Evolutionary conservation across 2,888 invertebrate species (phyloP), one percentile per base, ranked within the genome.

Genomic region (Lepeophtheirus nordmannii): DNA sequence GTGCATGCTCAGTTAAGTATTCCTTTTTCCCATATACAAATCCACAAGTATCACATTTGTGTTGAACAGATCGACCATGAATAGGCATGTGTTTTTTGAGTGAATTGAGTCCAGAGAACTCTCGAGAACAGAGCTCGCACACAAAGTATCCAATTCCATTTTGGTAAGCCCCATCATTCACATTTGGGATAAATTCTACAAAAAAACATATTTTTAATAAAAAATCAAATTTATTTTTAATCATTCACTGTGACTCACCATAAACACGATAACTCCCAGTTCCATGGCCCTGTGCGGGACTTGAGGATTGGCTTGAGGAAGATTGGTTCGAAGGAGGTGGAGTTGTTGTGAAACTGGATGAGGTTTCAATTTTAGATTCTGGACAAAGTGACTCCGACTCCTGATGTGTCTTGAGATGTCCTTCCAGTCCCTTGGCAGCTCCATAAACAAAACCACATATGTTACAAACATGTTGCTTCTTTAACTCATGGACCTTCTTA

Each of bases 21-120:
- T 66, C 66, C 40, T 66, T 66, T 46, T 66, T 66, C 22, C 66
- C 66, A 22, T 58, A 66, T 8, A 66, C 66, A 53, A 58, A 60
- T 17, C 66, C 66, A 30, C 66, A 66, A 22, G 41, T 30, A 41
- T 66, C 66, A 46, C 66, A 66, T 23, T 59, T 60, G 46, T 66
- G 66, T 41, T 66, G 66, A 20, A 66, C 46, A 38, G 38, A 37
- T 17, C 66, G 58, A 12, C 58, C 58, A 37, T 66, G 66, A 23
- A 66, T 66, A 39, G 66, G 66, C 17, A 66, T 39, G 40, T 66
- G 66, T 37, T 66, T 66, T 30, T 60, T 59, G 20, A 66, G 60
- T 5, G 38, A 37, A 40, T 66, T 66, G 23, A 66, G 46, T n/a
- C 66, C 66, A 38, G 66, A 66, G 30, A 66, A 66, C 37, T 66